Conservation (phyloP, 2,113 vertebrate species). For the Burhinus oedicnemus region DNA sequence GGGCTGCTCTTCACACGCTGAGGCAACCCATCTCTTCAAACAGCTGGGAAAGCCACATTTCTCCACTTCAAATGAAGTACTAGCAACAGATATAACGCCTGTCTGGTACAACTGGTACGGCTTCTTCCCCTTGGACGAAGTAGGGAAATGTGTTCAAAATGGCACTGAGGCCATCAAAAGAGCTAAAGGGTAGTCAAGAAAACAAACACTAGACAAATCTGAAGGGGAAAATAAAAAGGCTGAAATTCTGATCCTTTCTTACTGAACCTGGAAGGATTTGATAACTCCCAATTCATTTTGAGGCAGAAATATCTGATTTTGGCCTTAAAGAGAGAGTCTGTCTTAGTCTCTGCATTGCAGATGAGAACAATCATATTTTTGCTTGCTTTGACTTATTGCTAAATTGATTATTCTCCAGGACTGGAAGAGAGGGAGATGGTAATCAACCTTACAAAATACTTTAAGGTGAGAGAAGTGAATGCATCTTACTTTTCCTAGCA, state of each 20-base stretch:
- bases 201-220: neutral
- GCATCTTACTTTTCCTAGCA: constrained; percentile 27
- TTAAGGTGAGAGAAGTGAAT: neutral
- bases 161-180: neutral
- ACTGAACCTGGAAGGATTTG: neutral
- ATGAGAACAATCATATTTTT: constrained; percentile 18
- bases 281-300: neutral
- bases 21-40: neutral
- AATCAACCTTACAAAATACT: neutral
- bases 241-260: neutral
- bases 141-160: neutral
- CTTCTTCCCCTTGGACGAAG: neutral
- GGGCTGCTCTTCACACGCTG: neutral
- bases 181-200: neutral
- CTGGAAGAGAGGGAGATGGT: neutral
- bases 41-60: neutral
- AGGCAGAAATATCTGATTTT: neutral
- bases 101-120: neutral
- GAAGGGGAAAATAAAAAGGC: neutral
- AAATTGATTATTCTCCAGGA: constrained; percentile 12
- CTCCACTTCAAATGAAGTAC: neutral
- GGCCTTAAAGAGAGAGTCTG: neutral
- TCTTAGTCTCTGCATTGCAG: constrained; percentile 13
- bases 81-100: neutral
- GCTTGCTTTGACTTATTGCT: neutral